A percentile compares a stretch with the other conserved stretches of the same genome.
These are phyloP conservation scores for Pyrgilauda ruficollis DNA, from an alignment of 2,113 vertebrate species.

Conservation along the genomic window DNA sequence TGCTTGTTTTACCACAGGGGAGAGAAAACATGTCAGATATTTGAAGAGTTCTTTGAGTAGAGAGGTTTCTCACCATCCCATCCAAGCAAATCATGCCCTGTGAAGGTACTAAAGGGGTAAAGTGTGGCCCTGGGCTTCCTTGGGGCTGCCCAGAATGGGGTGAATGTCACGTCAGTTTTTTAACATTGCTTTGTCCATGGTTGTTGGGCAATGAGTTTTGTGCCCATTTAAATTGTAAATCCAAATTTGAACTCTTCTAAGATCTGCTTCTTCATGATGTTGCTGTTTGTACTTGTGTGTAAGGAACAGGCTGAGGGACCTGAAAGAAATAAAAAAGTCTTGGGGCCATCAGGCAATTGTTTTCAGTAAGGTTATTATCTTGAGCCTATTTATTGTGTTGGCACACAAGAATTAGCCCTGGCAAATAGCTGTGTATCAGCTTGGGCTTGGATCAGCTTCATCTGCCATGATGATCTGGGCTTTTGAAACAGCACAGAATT, in stretches of 20 bases:
- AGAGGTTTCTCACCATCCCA: not conserved
- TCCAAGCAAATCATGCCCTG: not conserved
- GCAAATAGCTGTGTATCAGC: not conserved
- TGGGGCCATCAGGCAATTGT: not conserved
- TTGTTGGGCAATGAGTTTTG: not conserved
- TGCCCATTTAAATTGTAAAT: not conserved
- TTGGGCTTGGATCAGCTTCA: not conserved
- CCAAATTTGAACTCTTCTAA: not conserved
- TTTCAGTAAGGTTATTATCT: not conserved
- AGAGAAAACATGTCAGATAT: not conserved
- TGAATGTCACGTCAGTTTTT: not conserved
- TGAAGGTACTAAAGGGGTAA: not conserved
- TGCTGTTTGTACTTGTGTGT: not conserved
- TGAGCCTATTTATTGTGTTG: not conserved
- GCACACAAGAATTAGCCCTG: not conserved
- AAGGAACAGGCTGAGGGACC: not conserved
- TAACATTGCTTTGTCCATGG: rapidly evolving
- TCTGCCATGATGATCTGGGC: not conserved
- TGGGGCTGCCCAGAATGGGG: not conserved
- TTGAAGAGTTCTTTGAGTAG: not conserved
- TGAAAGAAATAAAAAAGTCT: not conserved
- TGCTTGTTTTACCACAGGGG: not conserved
- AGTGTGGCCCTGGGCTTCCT: not conserved
- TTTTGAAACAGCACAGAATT: not conserved
- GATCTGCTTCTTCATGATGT: not conserved